A percentile compares a stretch with the other conserved stretches of the same genome.
phyloP scores from a whole-genome alignment of 92 coral and sea anemone species.

The Porites evermanni region DNA sequence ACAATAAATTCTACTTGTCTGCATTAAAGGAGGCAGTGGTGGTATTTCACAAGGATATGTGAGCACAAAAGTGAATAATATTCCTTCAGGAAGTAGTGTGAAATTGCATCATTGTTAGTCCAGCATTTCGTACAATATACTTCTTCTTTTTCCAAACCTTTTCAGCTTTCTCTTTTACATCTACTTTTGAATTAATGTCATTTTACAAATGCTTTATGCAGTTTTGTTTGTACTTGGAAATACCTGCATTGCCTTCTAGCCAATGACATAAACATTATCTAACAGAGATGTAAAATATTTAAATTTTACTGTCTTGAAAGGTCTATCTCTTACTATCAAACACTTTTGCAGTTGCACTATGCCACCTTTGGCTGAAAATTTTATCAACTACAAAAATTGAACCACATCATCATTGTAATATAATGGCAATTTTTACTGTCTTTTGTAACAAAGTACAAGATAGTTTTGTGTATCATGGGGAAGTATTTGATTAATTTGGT shows the following conservation, averaged over 20 bases:
- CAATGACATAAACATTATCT: not conserved
- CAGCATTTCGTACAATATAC: no score
- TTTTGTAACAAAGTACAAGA: constrained; percentile 43
- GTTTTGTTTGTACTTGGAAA: not conserved
- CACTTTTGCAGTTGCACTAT: not conserved
- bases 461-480: constrained; percentile 32
- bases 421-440: constrained; percentile 28
- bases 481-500: not conserved
- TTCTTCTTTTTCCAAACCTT: no score
- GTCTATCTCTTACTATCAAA: not conserved
- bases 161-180: no score
- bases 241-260: not conserved
- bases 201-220: no score
- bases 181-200: not conserved
- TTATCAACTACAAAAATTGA: not conserved
- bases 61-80: not conserved
- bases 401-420: constrained; percentile 15
- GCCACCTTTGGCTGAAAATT: constrained; percentile 3
- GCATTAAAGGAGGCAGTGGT: constrained; percentile 6
- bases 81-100: not conserved
- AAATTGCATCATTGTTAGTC: not conserved
- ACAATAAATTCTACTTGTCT: not conserved
- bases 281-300: not conserved
- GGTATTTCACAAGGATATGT: not conserved
- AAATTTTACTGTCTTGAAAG: not conserved